Evolutionary conservation across 2,113 vertebrate genomes (phyloP).

Genomic region (Cavia aperea): DNA sequence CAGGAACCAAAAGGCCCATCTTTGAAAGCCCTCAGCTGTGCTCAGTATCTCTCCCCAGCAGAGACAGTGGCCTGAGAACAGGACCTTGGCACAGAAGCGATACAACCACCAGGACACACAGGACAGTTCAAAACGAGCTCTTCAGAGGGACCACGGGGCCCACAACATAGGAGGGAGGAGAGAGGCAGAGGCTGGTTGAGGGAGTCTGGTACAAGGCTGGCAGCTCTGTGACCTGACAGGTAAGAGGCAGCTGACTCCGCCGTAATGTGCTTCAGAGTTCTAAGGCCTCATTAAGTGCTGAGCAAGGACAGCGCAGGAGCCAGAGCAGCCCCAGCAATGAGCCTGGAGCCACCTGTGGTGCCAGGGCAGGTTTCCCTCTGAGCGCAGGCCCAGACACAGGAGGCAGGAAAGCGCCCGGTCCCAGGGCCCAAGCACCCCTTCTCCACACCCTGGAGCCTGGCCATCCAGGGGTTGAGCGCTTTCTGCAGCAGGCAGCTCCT

Average conservation of each 20-base stretch:
- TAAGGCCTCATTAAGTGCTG: too few relatives aligned
- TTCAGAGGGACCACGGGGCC: not conserved
- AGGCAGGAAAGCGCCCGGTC: not conserved
- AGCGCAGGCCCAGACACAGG: fast-evolving
- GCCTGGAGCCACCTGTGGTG: not conserved
- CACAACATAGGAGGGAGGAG: not conserved
- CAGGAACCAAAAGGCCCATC: not conserved
- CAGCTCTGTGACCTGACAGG: too few relatives aligned
- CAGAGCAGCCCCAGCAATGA: not conserved
- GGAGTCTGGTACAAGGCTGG: too few relatives aligned
- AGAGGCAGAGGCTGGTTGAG: not conserved
- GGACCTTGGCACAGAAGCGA: not conserved
- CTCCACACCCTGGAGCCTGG: not conserved
- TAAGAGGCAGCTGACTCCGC: too few relatives aligned
- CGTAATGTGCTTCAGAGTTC: too few relatives aligned
- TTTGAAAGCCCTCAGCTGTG: not conserved
- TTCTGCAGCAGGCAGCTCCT: too few relatives aligned
- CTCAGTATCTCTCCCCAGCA: not conserved
- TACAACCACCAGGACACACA: not conserved
- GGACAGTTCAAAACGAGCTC: not conserved
- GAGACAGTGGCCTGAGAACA: not conserved
- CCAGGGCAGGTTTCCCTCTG: not conserved
- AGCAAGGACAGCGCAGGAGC: not conserved
- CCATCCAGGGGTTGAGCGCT: fast-evolving
- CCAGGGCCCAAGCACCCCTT: fast-evolving